These are phyloP conservation scores for Elgonia sp. DNA, from an alignment of 2,888 invertebrate genomes.

Conservation along the genomic window DNA sequence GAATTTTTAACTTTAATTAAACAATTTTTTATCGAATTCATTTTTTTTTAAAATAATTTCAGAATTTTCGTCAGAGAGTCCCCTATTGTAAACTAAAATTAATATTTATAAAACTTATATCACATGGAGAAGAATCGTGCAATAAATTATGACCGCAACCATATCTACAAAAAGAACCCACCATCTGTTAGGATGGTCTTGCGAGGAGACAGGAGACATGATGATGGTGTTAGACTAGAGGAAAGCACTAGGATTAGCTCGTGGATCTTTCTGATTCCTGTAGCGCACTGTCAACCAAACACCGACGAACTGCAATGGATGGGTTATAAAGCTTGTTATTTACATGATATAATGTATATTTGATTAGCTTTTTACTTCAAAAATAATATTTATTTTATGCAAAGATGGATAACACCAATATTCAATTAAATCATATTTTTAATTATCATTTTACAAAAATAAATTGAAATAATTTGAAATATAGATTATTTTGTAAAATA, in stretches of 20 bases:
- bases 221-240: constrained; percentile 91
- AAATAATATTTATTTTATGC: too few species aligned
- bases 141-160: constrained; percentile 76
- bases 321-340: constrained; percentile 58
- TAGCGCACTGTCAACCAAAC: constrained; percentile 98
- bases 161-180: constrained; percentile 82
- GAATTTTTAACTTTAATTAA: too few species aligned
- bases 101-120: not conserved
- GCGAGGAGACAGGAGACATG: constrained; percentile 86
- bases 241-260: constrained; percentile 98
- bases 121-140: not conserved
- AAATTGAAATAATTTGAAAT: too few species aligned
- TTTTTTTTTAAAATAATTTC: too few species aligned
- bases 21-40: too few species aligned
- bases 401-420: too few species aligned
- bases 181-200: constrained; percentile 85
- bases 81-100: not conserved
- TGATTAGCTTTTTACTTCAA: too few species aligned
- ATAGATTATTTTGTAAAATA: too few species aligned
- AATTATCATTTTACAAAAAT: too few species aligned
- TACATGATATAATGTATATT: constrained; percentile 23
- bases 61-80: too few species aligned
- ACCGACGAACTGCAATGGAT: constrained; percentile 95
- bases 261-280: constrained; percentile 99
- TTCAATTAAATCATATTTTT: too few species aligned